phyloP scores from a whole-genome alignment of 2,888 invertebrate species.

The Lutraria lutraria region DNA sequence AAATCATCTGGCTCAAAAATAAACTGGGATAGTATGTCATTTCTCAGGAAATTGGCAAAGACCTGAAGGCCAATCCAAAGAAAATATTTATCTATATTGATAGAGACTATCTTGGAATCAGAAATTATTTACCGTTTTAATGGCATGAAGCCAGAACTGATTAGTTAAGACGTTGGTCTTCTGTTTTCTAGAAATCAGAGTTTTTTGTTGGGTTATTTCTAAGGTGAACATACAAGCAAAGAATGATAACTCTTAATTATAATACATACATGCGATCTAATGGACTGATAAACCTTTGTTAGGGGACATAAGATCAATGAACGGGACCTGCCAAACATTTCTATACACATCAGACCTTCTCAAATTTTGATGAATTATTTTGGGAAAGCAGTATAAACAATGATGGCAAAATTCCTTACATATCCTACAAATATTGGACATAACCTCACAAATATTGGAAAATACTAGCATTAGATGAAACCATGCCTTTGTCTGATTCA shows the following conservation, averaged over 20 bases:
- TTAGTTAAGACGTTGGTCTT: background rate
- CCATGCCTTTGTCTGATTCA: background rate
- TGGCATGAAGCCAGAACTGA: conserved; percentile 14
- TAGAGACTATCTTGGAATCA: background rate
- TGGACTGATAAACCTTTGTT: background rate
- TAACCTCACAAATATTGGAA: background rate
- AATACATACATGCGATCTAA: background rate
- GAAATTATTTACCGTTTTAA: background rate
- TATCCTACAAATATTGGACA: background rate
- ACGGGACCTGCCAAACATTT: background rate
- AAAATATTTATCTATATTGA: conserved; percentile 14
- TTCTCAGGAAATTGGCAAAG: conserved; percentile 4
- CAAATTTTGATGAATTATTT: background rate
- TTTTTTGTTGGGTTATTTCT: background rate
- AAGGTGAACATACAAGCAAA: background rate
- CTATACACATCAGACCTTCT: background rate
- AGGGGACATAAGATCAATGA: background rate
- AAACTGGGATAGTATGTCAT: background rate
- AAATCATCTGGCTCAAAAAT: background rate
- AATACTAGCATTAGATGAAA: background rate
- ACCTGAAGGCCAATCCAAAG: conserved; percentile 11
- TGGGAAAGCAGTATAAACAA: background rate
- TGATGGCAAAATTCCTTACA: conserved; percentile 5
- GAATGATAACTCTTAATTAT: background rate
- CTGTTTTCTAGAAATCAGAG: conserved; percentile 17